Percentiles rank a stretch among this genome's conserved stretches.
These are phyloP conservation scores for Pammene fasciana DNA, from an alignment of 2,888 invertebrate genomes.

Conservation along the genomic window DNA sequence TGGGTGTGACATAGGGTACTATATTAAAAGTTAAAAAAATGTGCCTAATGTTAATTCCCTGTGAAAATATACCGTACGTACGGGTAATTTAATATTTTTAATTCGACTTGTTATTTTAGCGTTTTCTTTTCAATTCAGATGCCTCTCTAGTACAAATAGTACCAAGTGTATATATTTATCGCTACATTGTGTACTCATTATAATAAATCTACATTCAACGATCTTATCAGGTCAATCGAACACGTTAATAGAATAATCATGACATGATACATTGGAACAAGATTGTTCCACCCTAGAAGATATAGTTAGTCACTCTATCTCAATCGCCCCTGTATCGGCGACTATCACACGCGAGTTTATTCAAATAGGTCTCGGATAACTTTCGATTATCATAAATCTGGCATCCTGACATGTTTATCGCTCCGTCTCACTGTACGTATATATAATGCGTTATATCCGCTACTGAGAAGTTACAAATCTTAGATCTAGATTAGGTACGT, in stretches of 20 bases:
- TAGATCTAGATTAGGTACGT: neutral
- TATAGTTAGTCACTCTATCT: conserved; percentile 47
- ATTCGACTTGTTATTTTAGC: too few relatives aligned
- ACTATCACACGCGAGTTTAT: conserved; percentile 69
- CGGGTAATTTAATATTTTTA: too few relatives aligned
- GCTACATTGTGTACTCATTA: conserved; percentile 46
- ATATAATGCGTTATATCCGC: conserved; percentile 54
- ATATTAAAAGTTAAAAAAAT: too few relatives aligned
- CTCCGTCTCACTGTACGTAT: conserved; percentile 47
- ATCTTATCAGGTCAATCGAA: conserved; percentile 62
- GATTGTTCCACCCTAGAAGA: conserved; percentile 46
- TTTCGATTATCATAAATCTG: conserved; percentile 74
- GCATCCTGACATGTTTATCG: conserved; percentile 70
- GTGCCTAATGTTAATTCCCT: too few relatives aligned
- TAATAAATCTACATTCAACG: conserved; percentile 58
- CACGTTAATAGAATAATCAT: conserved; percentile 65
- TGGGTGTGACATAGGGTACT: too few relatives aligned
- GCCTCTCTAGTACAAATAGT: neutral
- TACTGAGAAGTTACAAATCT: conserved; percentile 45
- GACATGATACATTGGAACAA: conserved; percentile 54
- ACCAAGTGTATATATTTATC: too few relatives aligned
- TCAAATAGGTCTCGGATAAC: conserved; percentile 67
- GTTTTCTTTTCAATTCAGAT: too few relatives aligned
- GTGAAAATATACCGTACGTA: too few relatives aligned
- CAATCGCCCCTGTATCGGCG: conserved; percentile 55